These are phyloP conservation scores for Ceratotherium simum DNA, from an alignment of 2,113 vertebrate species.

Conservation along the genomic window DNA sequence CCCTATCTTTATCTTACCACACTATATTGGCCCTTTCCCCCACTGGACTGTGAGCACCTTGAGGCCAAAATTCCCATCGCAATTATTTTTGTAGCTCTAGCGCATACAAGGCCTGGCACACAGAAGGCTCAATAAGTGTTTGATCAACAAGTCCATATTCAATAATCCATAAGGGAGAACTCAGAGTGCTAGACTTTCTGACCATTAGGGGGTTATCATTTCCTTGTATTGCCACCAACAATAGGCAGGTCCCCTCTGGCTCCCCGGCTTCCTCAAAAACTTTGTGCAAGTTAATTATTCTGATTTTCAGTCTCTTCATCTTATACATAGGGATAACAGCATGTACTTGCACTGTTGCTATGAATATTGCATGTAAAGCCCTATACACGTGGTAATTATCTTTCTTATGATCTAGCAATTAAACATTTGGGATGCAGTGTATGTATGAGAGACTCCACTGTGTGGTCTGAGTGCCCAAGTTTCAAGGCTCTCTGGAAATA, in stretches of 20 bases:
- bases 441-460: neutral
- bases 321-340: slow-evolving; percentile 7
- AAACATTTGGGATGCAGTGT: slow-evolving; percentile 1
- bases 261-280: neutral
- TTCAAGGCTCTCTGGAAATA: slow-evolving; percentile 55
- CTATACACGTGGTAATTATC: neutral
- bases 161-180: neutral
- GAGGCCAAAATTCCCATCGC: neutral
- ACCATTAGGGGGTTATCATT: neutral
- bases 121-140: neutral
- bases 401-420: slow-evolving; percentile 55
- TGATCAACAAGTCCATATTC: neutral
- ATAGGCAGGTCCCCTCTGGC: neutral
- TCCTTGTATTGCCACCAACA: neutral
- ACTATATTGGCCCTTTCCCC: neutral
- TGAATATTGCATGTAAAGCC: neutral
- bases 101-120: neutral
- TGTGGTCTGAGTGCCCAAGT: slow-evolving; percentile 47
- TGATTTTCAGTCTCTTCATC: slow-evolving; percentile 13
- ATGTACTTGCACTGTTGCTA: slow-evolving; percentile 5
- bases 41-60: neutral
- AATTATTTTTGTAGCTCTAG: slow-evolving; percentile 1
- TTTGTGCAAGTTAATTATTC: slow-evolving; percentile 21
- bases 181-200: neutral
- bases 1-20: neutral